Conservation (phyloP, 1,140 invertebrate species). For the Calliphora vicina region DNA sequence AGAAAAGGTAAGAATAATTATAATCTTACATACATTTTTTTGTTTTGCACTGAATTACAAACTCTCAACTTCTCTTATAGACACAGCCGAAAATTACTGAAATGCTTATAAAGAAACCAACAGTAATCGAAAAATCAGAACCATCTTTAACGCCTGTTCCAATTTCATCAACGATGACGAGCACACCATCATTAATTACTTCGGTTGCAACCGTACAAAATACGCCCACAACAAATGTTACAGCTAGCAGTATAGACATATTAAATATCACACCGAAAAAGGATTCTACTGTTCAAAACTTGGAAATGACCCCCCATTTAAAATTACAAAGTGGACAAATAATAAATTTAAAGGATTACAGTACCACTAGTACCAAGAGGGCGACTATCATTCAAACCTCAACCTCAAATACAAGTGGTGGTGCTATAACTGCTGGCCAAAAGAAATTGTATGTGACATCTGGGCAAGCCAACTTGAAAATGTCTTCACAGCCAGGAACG, state of each 20-base stretch:
- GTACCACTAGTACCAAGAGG: neutral
- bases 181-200: neutral
- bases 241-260: neutral
- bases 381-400: neutral
- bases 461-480: neutral
- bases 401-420: neutral
- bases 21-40: neutral
- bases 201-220: neutral
- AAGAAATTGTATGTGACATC: neutral
- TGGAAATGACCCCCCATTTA: neutral
- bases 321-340: slow-evolving; percentile 2
- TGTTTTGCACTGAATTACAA: neutral
- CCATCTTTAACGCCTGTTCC: neutral
- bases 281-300: neutral
- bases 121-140: neutral
- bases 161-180: neutral
- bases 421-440: neutral
- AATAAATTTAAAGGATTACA: slow-evolving; percentile 12
- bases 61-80: slow-evolving; percentile 39
- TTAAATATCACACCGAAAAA: neutral
- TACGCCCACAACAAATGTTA: neutral
- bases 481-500: neutral
- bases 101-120: slow-evolving; percentile 46
- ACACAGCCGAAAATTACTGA: slow-evolving; percentile 57
- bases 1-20: slow-evolving; percentile 46